Base-by-base conservation (phyloP, 1,140 invertebrate species). In the Microvelia longipes region DNA sequence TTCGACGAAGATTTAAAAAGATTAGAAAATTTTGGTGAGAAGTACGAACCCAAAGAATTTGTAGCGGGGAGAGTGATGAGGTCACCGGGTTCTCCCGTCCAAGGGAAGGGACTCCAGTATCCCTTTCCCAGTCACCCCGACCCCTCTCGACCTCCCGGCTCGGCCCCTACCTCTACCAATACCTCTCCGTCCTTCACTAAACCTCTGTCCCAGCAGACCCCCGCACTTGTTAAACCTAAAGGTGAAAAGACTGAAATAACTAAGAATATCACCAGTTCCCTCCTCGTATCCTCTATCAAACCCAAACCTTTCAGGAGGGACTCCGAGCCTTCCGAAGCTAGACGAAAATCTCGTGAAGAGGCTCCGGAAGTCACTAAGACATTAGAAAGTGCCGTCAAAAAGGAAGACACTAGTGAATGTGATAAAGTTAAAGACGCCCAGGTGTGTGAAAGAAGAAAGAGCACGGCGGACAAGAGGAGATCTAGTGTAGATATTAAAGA, bases 1-100 rank as follows among this genome's bases (percentile, higher is more conserved):
- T 96, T 98, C 78, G 95, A 98, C 77, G 94, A 97, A 79, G 95
- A 98, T 78, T 89, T 90, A 15, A 94, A 96, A 77, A 83, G 96
- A 13, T 81, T 98, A 25, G 94, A 97, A 79, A 93, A 94, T 75
- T 87, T 91, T 74, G 85, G 87, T 75, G 88, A 94, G 74, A 92
- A 93, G 79, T 92, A 93, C 77, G 90, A 92, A 79, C 88, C 89
- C 29, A 84, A 83, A 69, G 86, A 86, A 69, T 86, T 85, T 70
- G 68, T 77, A 29, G 75, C 77, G 11, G 71, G 74, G 11, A 72
- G 74, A 63, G 62, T 70, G 15, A 50, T 75, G 28, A 73, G 72
- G 65, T 74, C 74, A 24, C 73, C 74, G 29, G 78, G 78, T 30
- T 78, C 78, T 19, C 77, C 77, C 50, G 77, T 77, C 74, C n/a